Conservation (phyloP, 2,888 invertebrate genomes). For the Micoletzkya japonica region DNA sequence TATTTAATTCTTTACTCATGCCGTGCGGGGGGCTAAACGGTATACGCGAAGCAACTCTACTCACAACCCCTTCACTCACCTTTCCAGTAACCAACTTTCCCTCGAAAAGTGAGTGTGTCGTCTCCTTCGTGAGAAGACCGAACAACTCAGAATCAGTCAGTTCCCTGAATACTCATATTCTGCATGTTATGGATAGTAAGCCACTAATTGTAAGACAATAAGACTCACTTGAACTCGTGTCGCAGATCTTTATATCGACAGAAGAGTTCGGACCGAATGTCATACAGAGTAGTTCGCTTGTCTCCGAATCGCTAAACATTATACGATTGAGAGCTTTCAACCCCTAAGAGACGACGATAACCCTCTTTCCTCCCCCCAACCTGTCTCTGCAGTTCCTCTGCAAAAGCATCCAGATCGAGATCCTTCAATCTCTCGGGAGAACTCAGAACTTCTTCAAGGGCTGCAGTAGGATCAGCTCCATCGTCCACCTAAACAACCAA, state of each 20-base stretch:
- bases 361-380: conserved; percentile 62
- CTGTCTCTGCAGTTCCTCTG: conserved; percentile 90
- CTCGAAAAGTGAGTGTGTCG: conserved; percentile 87
- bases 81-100: conserved; percentile 68
- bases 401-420: conserved; percentile 95
- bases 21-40: too few relatives aligned
- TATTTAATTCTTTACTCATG: too few relatives aligned
- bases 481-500: conserved; percentile 43
- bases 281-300: conserved; percentile 84
- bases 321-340: neutral
- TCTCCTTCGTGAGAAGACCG: conserved; percentile 92
- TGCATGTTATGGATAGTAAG: conserved; percentile 72
- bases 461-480: conserved; percentile 78
- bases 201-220: conserved; percentile 66
- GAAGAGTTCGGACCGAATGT: conserved; percentile 92
- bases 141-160: conserved; percentile 86
- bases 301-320: conserved; percentile 69
- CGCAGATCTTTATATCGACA: conserved; percentile 70
- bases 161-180: conserved; percentile 5
- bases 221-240: conserved; percentile 35
- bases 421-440: conserved; percentile 77
- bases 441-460: conserved; percentile 93
- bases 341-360: neutral
- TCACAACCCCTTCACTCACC: too few relatives aligned
- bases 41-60: neutral